Evolutionary conservation across 2,797 vertebrate genomes (phyloP), one percentile per base, ranked within the genome.

Genomic region (Emydoidea blandingii): DNA sequence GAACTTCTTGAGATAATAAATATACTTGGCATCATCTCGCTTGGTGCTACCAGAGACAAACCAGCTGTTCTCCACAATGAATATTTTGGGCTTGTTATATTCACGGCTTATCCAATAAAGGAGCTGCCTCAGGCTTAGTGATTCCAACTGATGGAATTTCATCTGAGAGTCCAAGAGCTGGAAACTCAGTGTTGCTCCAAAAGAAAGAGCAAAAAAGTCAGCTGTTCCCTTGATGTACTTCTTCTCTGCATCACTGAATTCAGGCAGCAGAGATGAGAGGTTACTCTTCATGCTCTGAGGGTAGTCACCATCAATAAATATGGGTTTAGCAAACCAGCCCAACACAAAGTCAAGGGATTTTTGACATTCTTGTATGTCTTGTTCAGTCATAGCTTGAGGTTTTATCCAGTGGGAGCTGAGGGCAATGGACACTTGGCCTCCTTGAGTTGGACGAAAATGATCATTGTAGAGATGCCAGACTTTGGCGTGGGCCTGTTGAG

Each of bases 31-130:
- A 95, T 99, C 99, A 95, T 99, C 99, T 34, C 98, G 99, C 96
- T 99, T 99, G 49, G 99, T 99, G 91, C 97, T 99, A 54, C 99
- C 99, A 4, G 98, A 98, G 92, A 99, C 99, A 21, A 99, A 99
- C 99, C 99, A 99, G 34, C 99, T 99, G 21, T 99, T 99, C 97
- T 99, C 99, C 97, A 99, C 99, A 97, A 99, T 99, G 92, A 99
- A 99, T 97, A 99, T 98, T 49, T 98, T 98, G 1, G 99, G 99
- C 59, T 97, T 98, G 98, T 99, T 98, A 92, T 99, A 99, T 98
- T 99, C 99, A 0, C 96, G 98, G 79, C 97, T 98, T 97, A 99
- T 98, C 99, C 99, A 99, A 98, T 99, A 99, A 31, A 99, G 99
- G 79, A 99, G 98, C 97, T 99, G 99, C 94, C 99, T 98, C 95